Evolutionary conservation across 2,113 vertebrate genomes (phyloP).

Genomic region (Brevimyrus niger): DNA sequence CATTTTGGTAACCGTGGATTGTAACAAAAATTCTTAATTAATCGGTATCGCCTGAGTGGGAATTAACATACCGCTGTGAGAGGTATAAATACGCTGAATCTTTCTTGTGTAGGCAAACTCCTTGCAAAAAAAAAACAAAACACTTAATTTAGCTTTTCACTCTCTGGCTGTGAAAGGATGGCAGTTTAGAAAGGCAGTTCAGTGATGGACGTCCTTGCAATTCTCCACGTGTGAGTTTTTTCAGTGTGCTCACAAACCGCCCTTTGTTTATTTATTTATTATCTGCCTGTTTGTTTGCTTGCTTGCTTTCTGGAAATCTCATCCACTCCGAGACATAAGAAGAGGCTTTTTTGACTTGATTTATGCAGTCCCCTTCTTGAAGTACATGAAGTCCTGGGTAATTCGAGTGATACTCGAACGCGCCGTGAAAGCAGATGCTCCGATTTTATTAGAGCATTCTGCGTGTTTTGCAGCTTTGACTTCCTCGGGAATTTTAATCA

Average conservation of each 20-base stretch:
- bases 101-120: background rate
- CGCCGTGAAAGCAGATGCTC: background rate
- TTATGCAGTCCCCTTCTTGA: background rate
- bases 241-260: background rate
- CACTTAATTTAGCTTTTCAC: background rate
- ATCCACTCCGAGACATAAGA: background rate
- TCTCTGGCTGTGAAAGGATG: background rate
- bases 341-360: background rate
- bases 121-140: background rate
- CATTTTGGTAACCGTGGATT: background rate
- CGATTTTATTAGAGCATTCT: background rate
- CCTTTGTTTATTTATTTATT: background rate
- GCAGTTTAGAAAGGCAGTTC: background rate
- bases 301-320: background rate
- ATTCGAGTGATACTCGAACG: background rate
- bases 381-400: background rate
- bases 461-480: background rate
- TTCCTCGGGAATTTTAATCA: background rate
- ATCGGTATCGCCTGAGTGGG: background rate
- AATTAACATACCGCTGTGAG: background rate
- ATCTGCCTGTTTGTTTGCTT: background rate
- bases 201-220: background rate
- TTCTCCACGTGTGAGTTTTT: background rate
- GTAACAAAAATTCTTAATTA: background rate
- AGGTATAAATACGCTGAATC: background rate